Base-by-base conservation (phyloP, 2,888 invertebrate species). In the Meloe dianella region DNA sequence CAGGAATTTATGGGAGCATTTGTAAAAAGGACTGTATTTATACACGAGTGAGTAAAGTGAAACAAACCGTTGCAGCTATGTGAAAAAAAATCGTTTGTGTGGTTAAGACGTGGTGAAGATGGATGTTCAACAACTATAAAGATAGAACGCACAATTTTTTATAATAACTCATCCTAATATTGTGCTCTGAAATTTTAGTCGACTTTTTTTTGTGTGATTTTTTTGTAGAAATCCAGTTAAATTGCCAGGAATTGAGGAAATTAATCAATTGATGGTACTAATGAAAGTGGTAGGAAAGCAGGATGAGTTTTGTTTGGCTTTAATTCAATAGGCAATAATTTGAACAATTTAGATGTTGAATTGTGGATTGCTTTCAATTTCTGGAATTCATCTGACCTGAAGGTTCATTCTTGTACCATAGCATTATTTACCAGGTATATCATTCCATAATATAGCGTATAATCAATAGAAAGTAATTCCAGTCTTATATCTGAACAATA, bases 1-100 rank as follows among this genome's bases (percentile, higher is more conserved):
- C 67, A 64, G 65, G 73, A 77, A 80, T 79, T 78, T 80, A 80
- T 79, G 77, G 69, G 70, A 76, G 75, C 75, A 80, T 79, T 80
- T 78, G 76, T 78, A 77, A 79, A 79, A 77, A 71, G 74, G 67
- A 75, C 67, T 65, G 74, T 76, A 76, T 78, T 75, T 77, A 76
- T 75, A 73, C 73, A 70, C 71, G 67, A 64, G 51, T 51, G 71
- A 73, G 72, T 72, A 70, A 75, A 77, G 73, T 76, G 70, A 74
- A 75, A 77, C 75, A 76, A 73, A 76, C 74, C 74, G 69, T 65
- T 70, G 2, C 70, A 68, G 75, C 73, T 74, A 74, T 72, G 70
- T 67, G 66, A 64, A 66, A 51, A 60, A 67, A 63, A 72, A 65
- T 65, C 62, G 68, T 54, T 61, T 29, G 56, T 57, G 57, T 60